phyloP scores from a whole-genome alignment of 2,113 vertebrate genomes.

The Phycodurus eques region DNA sequence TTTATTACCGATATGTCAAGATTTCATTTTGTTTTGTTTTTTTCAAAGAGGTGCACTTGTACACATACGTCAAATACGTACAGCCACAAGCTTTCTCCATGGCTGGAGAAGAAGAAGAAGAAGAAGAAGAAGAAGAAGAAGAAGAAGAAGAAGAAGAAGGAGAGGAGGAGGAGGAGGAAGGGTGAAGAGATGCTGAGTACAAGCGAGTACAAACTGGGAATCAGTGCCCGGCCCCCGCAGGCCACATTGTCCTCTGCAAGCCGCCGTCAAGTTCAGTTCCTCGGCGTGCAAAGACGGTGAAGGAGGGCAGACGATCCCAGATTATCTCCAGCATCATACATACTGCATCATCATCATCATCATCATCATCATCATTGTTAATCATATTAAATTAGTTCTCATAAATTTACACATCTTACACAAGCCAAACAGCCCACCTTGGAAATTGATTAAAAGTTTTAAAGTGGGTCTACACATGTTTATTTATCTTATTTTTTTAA shows the following conservation, averaged over 20 bases:
- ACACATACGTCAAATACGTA: slow-evolving; percentile 71
- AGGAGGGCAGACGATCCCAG: not conserved
- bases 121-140: slow-evolving; percentile 1
- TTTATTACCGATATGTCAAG: slow-evolving; percentile 73
- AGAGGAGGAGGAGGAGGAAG: slow-evolving; percentile 24
- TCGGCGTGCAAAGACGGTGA: slow-evolving; percentile 23
- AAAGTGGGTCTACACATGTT: slow-evolving; percentile 59
- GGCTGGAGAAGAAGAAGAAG: slow-evolving; percentile 48
- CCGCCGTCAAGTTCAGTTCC: slow-evolving; percentile 52
- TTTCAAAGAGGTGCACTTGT: slow-evolving; percentile 69
- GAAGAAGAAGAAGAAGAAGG: not conserved
- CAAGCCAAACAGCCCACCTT: slow-evolving; percentile 71
- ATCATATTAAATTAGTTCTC: slow-evolving; percentile 68
- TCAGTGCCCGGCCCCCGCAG: slow-evolving; percentile 32
- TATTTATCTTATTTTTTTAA: slow-evolving; percentile 49
- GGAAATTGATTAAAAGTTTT: slow-evolving; percentile 62
- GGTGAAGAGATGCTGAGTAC: slow-evolving; percentile 65
- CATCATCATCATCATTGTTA: slow-evolving; percentile 70
- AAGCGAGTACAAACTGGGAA: slow-evolving; percentile 69
- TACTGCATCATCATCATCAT: slow-evolving; percentile 66
- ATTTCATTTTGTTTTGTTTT: slow-evolving; percentile 67
- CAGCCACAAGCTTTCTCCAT: slow-evolving; percentile 65
- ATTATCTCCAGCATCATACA: slow-evolving; percentile 65
- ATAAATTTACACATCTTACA: slow-evolving; percentile 68
- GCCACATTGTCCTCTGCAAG: slow-evolving; percentile 45